Conservation (phyloP, 2,888 invertebrate genomes). For the Aphodius granarius region DNA sequence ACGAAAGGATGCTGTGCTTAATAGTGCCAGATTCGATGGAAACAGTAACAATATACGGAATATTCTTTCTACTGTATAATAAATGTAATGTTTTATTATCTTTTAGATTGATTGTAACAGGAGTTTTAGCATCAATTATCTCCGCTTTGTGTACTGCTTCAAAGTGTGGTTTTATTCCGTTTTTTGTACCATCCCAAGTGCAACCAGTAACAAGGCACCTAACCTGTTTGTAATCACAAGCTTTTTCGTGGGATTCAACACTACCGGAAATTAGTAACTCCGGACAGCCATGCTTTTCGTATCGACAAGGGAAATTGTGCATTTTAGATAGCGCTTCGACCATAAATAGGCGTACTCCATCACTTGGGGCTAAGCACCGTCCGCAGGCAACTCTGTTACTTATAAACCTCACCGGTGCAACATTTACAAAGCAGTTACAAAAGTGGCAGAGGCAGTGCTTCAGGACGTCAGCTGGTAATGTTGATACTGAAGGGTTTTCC, state of each 20-base stretch:
- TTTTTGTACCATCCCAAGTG: slow-evolving; percentile 16
- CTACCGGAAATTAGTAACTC: slow-evolving; percentile 1
- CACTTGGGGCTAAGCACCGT: slow-evolving; percentile 7
- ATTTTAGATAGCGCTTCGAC: slow-evolving; percentile 16
- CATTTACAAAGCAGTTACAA: slow-evolving; percentile 16
- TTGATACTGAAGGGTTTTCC: neutral
- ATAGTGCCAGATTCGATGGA: slow-evolving; percentile 12
- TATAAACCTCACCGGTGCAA: slow-evolving; percentile 17
- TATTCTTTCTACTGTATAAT: slow-evolving; percentile 13
- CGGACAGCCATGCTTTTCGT: slow-evolving; percentile 1
- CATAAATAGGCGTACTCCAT: slow-evolving; percentile 12
- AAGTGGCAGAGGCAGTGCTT: slow-evolving; percentile 16
- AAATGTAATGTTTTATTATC: slow-evolving; percentile 15
- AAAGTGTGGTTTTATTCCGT: slow-evolving; percentile 16
- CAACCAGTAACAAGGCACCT: slow-evolving; percentile 5
- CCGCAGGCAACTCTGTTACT: slow-evolving; percentile 17
- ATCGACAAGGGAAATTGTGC: slow-evolving; percentile 18
- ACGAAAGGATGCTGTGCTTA: slow-evolving; percentile 12
- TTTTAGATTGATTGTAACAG: neutral
- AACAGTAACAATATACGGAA: slow-evolving; percentile 4
- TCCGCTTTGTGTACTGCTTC: slow-evolving; percentile 4
- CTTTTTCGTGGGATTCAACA: slow-evolving; percentile 17
- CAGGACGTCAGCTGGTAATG: slow-evolving; percentile 7
- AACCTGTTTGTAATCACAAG: slow-evolving; percentile 16
- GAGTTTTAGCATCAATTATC: slow-evolving; percentile 11